Conservation (phyloP, 2,888 invertebrate species). For the Hydriomena furcata region DNA sequence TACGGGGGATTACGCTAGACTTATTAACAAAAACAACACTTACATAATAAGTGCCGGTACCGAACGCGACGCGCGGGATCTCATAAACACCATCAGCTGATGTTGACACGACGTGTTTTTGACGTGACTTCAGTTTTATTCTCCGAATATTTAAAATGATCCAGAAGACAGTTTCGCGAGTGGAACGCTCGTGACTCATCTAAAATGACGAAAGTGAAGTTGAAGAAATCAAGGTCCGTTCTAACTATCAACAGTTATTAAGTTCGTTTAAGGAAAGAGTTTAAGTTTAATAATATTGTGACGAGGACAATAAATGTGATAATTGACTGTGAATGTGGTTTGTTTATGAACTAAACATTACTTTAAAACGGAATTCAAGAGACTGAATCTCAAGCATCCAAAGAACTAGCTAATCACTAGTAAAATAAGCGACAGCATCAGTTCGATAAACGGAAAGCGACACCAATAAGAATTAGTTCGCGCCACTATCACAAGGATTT, state of each 20-base stretch:
- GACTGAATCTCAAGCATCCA: slow-evolving; percentile 56
- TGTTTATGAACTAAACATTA: slow-evolving; percentile 31
- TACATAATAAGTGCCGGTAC: slow-evolving; percentile 32
- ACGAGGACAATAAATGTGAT: slow-evolving; percentile 44
- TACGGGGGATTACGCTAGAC: slow-evolving; percentile 45
- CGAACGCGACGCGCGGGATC: slow-evolving; percentile 59
- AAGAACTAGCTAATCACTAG: slow-evolving; percentile 56
- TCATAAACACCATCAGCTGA: slow-evolving; percentile 66
- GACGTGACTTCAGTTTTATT: slow-evolving; percentile 18
- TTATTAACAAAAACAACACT: slow-evolving; percentile 37
- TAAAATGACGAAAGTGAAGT: slow-evolving; percentile 82
- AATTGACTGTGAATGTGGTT: slow-evolving; percentile 41
- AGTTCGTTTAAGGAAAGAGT: slow-evolving; percentile 59
- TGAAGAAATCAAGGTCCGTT: slow-evolving; percentile 67
- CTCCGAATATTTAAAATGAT: slow-evolving; percentile 59
- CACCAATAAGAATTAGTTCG: slow-evolving; percentile 33
- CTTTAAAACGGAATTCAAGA: slow-evolving; percentile 37
- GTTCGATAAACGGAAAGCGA: slow-evolving; percentile 15
- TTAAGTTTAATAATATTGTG: slow-evolving; percentile 47
- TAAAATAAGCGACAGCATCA: slow-evolving; percentile 38
- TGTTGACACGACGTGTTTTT: slow-evolving; percentile 57
- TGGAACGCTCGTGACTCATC: slow-evolving; percentile 67
- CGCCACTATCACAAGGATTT: slow-evolving; percentile 32
- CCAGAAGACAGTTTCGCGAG: slow-evolving; percentile 50
- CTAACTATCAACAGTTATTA: slow-evolving; percentile 52